Percentiles rank a stretch among this genome's conserved stretches.
These are phyloP conservation scores for Denticeps clupeoides DNA, from an alignment of 2,797 vertebrate species.

Conservation along the genomic window DNA sequence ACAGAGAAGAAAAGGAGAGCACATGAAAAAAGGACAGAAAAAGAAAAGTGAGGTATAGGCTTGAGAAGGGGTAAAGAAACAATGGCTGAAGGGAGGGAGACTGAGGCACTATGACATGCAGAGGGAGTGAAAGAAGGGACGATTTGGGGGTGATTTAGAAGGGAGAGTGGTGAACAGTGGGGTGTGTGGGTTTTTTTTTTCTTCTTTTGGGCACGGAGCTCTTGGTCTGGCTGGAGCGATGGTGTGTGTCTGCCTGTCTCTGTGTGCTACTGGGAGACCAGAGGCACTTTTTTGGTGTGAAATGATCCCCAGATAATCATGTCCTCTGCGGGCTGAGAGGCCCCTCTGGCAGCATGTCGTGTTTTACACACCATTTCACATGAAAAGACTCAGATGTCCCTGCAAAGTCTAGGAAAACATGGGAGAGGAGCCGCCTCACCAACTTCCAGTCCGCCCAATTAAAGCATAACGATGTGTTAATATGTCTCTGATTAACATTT, in stretches of 20 bases:
- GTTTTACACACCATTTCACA: no score
- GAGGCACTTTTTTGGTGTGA: no score
- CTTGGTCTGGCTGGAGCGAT: neutral
- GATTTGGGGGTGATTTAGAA: no score
- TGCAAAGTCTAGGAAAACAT: no score
- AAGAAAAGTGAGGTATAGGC: neutral
- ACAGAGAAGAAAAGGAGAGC: neutral
- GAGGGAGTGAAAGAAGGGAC: conserved; percentile 34
- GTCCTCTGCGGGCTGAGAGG: no score
- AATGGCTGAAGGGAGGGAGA: conserved; percentile 1
- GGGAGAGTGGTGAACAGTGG: neutral
- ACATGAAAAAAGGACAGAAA: neutral
- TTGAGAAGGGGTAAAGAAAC: neutral
- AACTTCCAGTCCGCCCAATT: no score
- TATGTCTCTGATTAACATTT: no score
- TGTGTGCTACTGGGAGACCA: neutral
- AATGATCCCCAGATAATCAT: no score
- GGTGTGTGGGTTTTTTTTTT: neutral
- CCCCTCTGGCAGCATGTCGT: no score
- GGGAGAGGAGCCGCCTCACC: no score
- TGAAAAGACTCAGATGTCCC: no score
- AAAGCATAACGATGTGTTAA: no score
- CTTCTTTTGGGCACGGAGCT: conserved; percentile 2
- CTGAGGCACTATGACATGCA: conserved; percentile 35
- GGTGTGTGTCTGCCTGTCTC: neutral